Conservation (phyloP, 2,797 vertebrate genomes). For the Chanos chanos region DNA sequence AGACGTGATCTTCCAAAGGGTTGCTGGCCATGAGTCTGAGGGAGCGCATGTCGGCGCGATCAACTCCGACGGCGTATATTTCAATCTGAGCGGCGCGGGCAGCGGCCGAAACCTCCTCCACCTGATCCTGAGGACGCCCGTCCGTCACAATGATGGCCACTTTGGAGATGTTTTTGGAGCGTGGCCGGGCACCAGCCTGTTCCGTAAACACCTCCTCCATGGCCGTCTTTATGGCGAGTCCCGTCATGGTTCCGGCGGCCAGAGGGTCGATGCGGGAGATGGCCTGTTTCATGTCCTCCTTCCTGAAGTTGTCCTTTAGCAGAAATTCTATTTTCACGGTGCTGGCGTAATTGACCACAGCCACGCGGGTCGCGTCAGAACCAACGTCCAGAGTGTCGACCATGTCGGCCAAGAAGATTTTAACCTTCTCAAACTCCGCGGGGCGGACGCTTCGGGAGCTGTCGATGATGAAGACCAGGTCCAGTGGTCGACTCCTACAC, state of each 20-base stretch:
- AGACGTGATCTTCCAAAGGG: slow-evolving; percentile 87
- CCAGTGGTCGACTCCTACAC: slow-evolving; percentile 82
- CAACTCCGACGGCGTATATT: slow-evolving; percentile 86
- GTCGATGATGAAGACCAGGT: slow-evolving; percentile 93
- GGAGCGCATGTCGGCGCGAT: slow-evolving; percentile 82
- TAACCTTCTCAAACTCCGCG: slow-evolving; percentile 92
- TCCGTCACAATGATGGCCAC: slow-evolving; percentile 93
- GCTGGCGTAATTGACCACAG: slow-evolving; percentile 93
- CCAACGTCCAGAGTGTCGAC: slow-evolving; percentile 89
- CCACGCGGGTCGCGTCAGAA: slow-evolving; percentile 80
- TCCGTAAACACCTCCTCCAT: slow-evolving; percentile 89
- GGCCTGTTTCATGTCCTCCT: slow-evolving; percentile 81
- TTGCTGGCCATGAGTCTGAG: slow-evolving; percentile 84
- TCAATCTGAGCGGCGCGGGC: slow-evolving; percentile 68
- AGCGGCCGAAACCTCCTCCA: slow-evolving; percentile 68
- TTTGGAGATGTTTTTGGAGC: slow-evolving; percentile 79
- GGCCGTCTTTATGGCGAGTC: slow-evolving; percentile 89
- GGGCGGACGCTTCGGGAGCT: slow-evolving; percentile 95
- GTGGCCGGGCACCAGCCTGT: slow-evolving; percentile 83
- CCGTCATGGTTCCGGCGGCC: slow-evolving; percentile 94
- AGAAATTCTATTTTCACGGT: slow-evolving; percentile 92
- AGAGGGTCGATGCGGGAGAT: slow-evolving; percentile 86
- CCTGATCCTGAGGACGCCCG: slow-evolving; percentile 90
- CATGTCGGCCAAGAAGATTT: slow-evolving; percentile 90
- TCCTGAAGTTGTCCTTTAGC: slow-evolving; percentile 82